phyloP scores from a whole-genome alignment of 2,888 invertebrate species.

The Meiosimyza platycephala region DNA sequence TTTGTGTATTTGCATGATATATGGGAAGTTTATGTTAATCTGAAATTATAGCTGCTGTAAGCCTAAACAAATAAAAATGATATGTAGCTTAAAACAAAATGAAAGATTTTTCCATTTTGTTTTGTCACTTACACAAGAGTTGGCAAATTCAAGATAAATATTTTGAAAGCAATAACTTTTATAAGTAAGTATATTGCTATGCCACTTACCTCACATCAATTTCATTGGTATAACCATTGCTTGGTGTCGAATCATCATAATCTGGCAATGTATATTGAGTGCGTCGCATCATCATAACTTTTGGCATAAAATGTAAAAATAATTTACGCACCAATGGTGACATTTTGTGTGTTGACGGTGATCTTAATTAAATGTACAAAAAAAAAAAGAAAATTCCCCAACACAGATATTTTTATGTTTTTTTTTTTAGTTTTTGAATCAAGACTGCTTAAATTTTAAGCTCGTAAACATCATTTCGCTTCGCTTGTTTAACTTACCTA shows the following conservation, averaged over 20 bases:
- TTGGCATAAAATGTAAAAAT: constrained; percentile 93
- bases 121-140: too few relatives aligned
- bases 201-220: constrained; percentile 79
- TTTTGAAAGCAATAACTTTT: background rate
- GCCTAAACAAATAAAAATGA: too few relatives aligned
- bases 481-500: constrained; percentile 69
- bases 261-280: constrained; percentile 88
- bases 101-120: too few relatives aligned
- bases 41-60: too few relatives aligned
- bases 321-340: constrained; percentile 88
- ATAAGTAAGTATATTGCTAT: background rate
- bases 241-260: constrained; percentile 83
- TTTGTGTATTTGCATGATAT: too few relatives aligned
- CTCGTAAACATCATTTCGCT: background rate
- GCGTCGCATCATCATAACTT: constrained; percentile 88
- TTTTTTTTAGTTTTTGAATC: background rate
- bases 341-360: constrained; percentile 94
- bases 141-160: background rate
- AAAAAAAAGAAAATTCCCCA: background rate
- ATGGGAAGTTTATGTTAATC: too few relatives aligned
- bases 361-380: constrained; percentile 69
- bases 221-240: constrained; percentile 84
- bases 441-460: too few relatives aligned
- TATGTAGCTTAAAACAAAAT: too few relatives aligned
- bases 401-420: background rate